Conservation (phyloP, 2,797 vertebrate genomes). For the Lophotriccus pileatus region DNA sequence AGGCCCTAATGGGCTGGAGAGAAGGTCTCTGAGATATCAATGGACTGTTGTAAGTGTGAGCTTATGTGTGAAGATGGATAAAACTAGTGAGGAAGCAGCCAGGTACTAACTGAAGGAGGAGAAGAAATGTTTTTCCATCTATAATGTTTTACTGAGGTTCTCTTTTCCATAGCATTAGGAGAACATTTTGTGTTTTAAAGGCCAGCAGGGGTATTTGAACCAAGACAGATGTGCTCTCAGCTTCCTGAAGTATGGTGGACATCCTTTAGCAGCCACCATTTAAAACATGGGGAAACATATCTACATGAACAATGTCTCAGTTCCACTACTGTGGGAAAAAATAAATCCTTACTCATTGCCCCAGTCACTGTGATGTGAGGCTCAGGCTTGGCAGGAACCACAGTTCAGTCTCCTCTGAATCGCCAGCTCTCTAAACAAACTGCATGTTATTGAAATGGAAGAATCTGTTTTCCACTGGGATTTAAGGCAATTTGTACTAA, state of each 20-base stretch:
- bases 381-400: not conserved
- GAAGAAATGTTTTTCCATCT: not conserved
- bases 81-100: not conserved
- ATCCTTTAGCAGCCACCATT: not conserved
- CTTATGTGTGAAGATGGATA: not conserved
- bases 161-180: not conserved
- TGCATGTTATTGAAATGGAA: not conserved
- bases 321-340: constrained; percentile 23
- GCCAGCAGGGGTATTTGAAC: not conserved
- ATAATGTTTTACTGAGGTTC: not conserved
- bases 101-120: not conserved
- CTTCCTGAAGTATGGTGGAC: not conserved
- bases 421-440: constrained; percentile 34
- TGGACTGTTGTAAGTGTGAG: not conserved
- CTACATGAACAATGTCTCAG: not conserved
- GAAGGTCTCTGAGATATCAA: not conserved
- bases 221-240: not conserved
- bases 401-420: constrained; percentile 12
- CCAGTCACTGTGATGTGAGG: not conserved
- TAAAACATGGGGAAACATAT: not conserved
- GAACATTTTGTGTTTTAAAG: not conserved
- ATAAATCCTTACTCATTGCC: not conserved
- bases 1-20: not conserved
- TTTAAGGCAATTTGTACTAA: not conserved
- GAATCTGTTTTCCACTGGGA: constrained; percentile 14